Conservation (phyloP, 2,888 invertebrate genomes). For the Aphodius granarius region DNA sequence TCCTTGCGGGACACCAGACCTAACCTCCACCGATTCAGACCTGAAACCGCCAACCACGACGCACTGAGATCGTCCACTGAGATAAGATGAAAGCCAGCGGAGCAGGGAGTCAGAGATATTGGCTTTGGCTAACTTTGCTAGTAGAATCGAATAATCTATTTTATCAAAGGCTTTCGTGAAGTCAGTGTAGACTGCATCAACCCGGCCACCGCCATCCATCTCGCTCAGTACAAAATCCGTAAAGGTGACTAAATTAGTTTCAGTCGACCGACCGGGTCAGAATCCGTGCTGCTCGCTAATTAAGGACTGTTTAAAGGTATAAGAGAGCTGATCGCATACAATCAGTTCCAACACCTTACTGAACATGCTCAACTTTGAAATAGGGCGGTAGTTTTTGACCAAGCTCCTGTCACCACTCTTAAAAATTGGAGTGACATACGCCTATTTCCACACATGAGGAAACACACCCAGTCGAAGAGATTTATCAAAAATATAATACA, state of each 20-base stretch:
- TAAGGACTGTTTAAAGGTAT: neutral
- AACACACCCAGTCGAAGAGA: constrained; percentile 2
- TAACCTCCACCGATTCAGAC: no score
- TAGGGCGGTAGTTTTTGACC: constrained; percentile 15
- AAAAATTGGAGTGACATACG: constrained; percentile 4
- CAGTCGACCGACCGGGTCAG: neutral
- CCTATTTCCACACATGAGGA: neutral
- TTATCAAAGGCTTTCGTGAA: no score
- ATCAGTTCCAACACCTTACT: neutral
- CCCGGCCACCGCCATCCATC: no score
- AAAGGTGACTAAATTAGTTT: neutral
- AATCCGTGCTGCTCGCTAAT: neutral
- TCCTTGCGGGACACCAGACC: no score
- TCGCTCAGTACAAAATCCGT: neutral
- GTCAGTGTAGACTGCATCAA: neutral
- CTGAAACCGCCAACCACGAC: no score
- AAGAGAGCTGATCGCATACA: neutral
- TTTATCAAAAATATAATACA: neutral
- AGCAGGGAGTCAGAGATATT: no score
- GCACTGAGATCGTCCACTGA: no score
- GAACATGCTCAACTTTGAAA: neutral
- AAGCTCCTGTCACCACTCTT: constrained; percentile 12
- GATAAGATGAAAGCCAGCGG: no score
- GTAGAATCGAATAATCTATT: no score
- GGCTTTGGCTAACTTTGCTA: no score